Percentiles rank a stretch among this genome's conserved stretches.
Conservation (phyloP, 2,113 vertebrate species). For the Ivindomyrus marchei region DNA sequence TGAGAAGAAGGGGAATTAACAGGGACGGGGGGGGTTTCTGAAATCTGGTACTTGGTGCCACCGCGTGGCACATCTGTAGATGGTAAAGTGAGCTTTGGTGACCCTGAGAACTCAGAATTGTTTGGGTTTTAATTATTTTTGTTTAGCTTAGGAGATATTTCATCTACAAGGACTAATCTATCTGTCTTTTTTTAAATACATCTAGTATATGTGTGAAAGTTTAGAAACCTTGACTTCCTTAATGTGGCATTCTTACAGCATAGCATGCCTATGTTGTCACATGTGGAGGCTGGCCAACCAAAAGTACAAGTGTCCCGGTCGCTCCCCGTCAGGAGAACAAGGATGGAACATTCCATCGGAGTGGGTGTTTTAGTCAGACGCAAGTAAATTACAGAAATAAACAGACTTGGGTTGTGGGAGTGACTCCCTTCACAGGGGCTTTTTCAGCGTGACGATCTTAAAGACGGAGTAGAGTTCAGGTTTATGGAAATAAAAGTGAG, state of each 20-base stretch:
- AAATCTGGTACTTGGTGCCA: not conserved
- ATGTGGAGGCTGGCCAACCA: not conserved
- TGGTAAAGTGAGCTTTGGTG: not conserved
- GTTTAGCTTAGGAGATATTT: not conserved
- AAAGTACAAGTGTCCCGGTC: not conserved
- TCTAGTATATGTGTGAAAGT: not conserved
- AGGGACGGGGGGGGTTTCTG: not conserved
- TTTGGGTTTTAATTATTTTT: not conserved
- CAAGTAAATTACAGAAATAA: conserved; percentile 6
- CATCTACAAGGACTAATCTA: not conserved
- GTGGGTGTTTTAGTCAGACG: not conserved
- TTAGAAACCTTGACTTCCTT: not conserved
- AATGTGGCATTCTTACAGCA: not conserved
- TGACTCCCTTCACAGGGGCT: not conserved
- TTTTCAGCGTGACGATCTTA: not conserved
- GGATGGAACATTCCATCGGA: not conserved
- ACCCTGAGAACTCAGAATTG: not conserved
- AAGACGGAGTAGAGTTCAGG: not conserved
- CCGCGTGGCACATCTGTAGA: not conserved
- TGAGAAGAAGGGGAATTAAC: not conserved
- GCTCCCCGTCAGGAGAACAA: not conserved
- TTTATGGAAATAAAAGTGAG: not conserved
- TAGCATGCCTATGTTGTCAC: not conserved
- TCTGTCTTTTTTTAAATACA: not conserved
- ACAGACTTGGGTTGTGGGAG: not conserved